A percentile compares a stretch with the other conserved stretches of the same genome.
These are phyloP conservation scores for Portunus trituberculatus DNA, from an alignment of 1,140 invertebrate species.

Conservation along the genomic window DNA sequence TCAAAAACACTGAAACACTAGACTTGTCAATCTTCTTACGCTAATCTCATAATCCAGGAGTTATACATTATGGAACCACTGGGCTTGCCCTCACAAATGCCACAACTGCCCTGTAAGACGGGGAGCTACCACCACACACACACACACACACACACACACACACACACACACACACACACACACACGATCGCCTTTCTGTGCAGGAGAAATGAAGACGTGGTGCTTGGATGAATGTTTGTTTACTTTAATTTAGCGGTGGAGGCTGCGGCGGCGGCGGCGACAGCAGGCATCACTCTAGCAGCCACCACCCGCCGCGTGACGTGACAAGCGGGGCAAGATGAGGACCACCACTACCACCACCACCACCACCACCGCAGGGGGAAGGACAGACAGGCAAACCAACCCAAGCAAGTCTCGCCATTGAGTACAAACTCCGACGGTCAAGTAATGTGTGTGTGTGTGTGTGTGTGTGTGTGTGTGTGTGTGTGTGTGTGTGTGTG, in stretches of 20 bases:
- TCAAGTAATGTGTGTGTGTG: neutral
- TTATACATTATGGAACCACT: too few relatives aligned
- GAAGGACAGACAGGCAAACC: too few relatives aligned
- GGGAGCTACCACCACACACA: too few relatives aligned
- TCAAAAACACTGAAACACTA: too few relatives aligned
- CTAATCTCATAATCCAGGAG: too few relatives aligned
- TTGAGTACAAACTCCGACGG: too few relatives aligned
- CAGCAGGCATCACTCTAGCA: neutral
- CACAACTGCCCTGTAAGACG: too few relatives aligned
- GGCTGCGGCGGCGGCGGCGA: neutral
- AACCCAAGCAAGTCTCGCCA: too few relatives aligned
- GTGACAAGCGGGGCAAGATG: neutral
- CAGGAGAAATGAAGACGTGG: neutral
- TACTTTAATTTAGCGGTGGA: neutral
- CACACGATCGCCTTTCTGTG: neutral
- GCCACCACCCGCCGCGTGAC: neutral
- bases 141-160: neutral
- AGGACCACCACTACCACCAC: neutral
- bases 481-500: constrained; percentile 39
- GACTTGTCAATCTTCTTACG: too few relatives aligned
- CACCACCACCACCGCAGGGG: too few relatives aligned
- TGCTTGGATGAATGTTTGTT: neutral
- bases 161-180: neutral
- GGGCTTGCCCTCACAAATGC: too few relatives aligned
- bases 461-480: constrained; percentile 21